Conservation (phyloP, 2,797 vertebrate species). For the Sebastes itinus region DNA sequence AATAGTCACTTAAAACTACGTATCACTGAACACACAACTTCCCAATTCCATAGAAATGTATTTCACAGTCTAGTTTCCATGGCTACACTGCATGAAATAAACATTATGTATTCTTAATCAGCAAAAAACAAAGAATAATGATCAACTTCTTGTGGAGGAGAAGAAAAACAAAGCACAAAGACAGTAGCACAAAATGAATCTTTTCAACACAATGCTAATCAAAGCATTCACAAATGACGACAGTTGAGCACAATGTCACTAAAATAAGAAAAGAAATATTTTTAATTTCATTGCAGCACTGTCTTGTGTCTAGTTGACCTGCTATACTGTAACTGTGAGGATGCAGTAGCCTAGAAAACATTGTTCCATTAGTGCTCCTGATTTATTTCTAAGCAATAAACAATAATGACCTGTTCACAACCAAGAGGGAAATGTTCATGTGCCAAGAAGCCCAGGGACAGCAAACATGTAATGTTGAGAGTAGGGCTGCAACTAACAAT, state of each 20-base stretch:
- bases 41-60: neutral
- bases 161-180: neutral
- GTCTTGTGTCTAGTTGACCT: neutral
- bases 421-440: neutral
- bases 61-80: neutral
- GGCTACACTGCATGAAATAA: neutral
- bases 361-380: neutral
- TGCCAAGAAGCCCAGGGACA: neutral
- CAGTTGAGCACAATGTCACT: neutral
- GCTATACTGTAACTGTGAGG: neutral
- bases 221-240: neutral
- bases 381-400: neutral
- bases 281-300: neutral
- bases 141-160: neutral
- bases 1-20: neutral
- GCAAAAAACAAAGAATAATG: neutral
- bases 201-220: neutral
- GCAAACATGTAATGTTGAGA: neutral
- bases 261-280: neutral
- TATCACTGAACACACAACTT: neutral
- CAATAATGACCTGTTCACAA: neutral
- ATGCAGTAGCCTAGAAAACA: neutral
- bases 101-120: neutral
- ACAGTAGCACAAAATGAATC: neutral
- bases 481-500: no score